These are phyloP conservation scores for Hipposideros larvatus DNA, from an alignment of 2,797 vertebrate genomes.

Conservation along the genomic window DNA sequence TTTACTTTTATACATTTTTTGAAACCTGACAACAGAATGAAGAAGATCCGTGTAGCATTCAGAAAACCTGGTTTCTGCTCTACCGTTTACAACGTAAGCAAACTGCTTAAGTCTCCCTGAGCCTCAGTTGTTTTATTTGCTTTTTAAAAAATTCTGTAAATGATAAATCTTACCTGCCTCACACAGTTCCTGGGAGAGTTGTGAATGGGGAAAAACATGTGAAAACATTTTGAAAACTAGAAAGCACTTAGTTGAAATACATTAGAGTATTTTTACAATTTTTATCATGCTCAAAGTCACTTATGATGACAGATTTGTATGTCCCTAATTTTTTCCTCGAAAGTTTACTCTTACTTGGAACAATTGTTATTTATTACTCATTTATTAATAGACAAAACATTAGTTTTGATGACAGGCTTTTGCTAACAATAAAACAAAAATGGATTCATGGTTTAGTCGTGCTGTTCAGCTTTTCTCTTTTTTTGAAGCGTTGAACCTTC, in stretches of 20 bases:
- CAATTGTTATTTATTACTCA: slow-evolving; percentile 64
- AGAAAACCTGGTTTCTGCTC: neutral
- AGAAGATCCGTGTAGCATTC: neutral
- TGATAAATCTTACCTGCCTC: neutral
- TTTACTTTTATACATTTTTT: neutral
- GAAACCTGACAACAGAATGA: neutral
- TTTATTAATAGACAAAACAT: slow-evolving; percentile 72
- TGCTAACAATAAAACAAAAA: slow-evolving; percentile 65
- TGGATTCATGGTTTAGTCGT: neutral
- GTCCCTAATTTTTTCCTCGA: slow-evolving; percentile 40
- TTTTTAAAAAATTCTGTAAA: neutral
- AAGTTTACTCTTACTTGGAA: slow-evolving; percentile 69
- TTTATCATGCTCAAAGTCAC: slow-evolving; percentile 50
- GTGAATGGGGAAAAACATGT: slow-evolving; percentile 13
- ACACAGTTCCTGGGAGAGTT: slow-evolving; percentile 11
- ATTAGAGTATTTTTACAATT: slow-evolving; percentile 50
- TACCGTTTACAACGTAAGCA: neutral
- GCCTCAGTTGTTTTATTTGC: neutral
- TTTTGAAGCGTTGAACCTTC: slow-evolving; percentile 39
- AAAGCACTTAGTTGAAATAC: slow-evolving; percentile 64
- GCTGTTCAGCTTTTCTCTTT: neutral
- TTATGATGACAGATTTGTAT: slow-evolving; percentile 54
- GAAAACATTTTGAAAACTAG: slow-evolving; percentile 27
- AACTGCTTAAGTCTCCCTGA: neutral
- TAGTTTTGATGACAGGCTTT: slow-evolving; percentile 59